phyloP scores from a whole-genome alignment of 2,797 vertebrate species.

The Podarcis lilfordi region DNA sequence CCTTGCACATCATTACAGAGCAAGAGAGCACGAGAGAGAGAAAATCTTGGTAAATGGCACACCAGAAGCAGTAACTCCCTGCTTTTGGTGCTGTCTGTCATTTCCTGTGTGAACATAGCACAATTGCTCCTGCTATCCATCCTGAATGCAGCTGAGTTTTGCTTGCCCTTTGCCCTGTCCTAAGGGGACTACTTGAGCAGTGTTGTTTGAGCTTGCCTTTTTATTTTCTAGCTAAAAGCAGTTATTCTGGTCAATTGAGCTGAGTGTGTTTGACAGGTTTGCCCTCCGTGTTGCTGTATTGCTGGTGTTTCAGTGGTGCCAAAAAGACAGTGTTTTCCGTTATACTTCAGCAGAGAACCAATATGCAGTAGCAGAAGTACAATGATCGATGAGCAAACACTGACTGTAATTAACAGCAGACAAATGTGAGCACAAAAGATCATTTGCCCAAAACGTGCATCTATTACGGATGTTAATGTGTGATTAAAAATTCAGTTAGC shows the following conservation, averaged over 20 bases:
- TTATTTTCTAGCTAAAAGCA: neutral
- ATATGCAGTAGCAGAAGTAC: neutral
- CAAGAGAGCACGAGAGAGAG: neutral
- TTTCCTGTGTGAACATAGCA: neutral
- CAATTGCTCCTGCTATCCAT: neutral
- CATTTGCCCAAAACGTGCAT: neutral
- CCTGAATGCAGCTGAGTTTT: neutral
- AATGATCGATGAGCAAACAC: neutral
- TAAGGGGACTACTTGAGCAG: neutral
- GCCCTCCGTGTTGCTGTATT: neutral
- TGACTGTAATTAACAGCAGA: neutral
- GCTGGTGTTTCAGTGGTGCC: neutral
- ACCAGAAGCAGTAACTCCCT: neutral
- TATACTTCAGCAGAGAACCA: neutral
- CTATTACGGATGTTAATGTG: neutral
- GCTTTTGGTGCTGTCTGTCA: neutral
- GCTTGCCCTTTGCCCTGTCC: slow-evolving; percentile 12
- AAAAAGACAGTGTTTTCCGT: neutral
- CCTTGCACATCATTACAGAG: neutral
- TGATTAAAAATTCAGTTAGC: neutral
- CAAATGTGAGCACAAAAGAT: neutral
- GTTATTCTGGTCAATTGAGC: slow-evolving; percentile 18
- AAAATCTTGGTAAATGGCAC: neutral
- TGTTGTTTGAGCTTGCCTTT: slow-evolving; percentile 6
- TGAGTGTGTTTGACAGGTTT: slow-evolving; percentile 24